Evolutionary conservation across 1,140 invertebrate genomes (phyloP), one percentile per base, ranked within the genome.

Genomic region (Psix sp.): DNA sequence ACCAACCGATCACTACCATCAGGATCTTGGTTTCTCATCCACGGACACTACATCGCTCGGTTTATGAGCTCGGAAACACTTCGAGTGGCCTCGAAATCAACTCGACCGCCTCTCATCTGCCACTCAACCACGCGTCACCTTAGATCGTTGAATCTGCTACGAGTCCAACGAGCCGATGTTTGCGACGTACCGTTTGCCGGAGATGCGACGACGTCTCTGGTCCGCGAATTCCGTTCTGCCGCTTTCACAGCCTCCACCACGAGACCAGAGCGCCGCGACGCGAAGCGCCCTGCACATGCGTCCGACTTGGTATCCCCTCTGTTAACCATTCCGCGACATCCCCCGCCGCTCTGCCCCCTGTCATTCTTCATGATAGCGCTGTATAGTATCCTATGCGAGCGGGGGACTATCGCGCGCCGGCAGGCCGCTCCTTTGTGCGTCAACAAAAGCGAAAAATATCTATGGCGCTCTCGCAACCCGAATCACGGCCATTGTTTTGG

Each of bases 201-300:
- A 83, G 84, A 85, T 84, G 82, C 82, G 81, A 85, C 83, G 79
- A 84, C 83, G 79, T 86, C 84, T 86, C 84, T 86, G 86, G 80
- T 84, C 82, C 81, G 84, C 83, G 82, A 81, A 85, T 82, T 84
- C 78, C 78, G 80, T 80, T 82, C 79, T 77, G 79, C 81, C 78
- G 82, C 77, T 83, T 82, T 79, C 83, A 80, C 85, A 84, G 84
- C 84, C 82, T 84, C 84, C 83, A 77, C 66, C 67, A 74, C 79
- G 80, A 79, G 76, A 81, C 80, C 81, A 78, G 76, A 85, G 84
- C 83, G 84, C 82, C 83, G 84, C 84, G 84, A 85, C 84, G 84
- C 83, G 80, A 81, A 78, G 77, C 83, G 82, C 81, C 84, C 86
- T 86, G 86, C 86, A 87, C 86, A 87, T 87, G 86, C 86, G 86